phyloP scores from a whole-genome alignment of 2,113 vertebrate genomes.

The cattle (Bos taurus) region ARS-UCD2.0 NC_037357.1:28681001-28681500 shows the following conservation, averaged over 20 bases:
- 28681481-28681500: not conserved
- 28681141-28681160: not conserved
- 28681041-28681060: slow-evolving; percentile 23
- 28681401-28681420: not conserved
- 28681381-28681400: not conserved
- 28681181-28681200: not conserved
- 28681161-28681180: not conserved
- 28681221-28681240: not conserved
- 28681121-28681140: not conserved
- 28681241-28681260: not conserved
- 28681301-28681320: not conserved
- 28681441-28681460: not conserved
- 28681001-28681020: slow-evolving; percentile 29
- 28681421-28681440: not conserved
- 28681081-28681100: not conserved
- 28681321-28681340: not conserved
- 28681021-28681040: not conserved
- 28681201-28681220: not conserved
- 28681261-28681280: not conserved
- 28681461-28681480: not conserved
- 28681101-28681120: not conserved
- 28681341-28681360: not conserved
- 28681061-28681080: not conserved
- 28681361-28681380: not conserved
- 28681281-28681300: not conserved